These are phyloP conservation scores for Etia nguti DNA, from an alignment of 2,113 vertebrate genomes.

Conservation along the genomic window DNA sequence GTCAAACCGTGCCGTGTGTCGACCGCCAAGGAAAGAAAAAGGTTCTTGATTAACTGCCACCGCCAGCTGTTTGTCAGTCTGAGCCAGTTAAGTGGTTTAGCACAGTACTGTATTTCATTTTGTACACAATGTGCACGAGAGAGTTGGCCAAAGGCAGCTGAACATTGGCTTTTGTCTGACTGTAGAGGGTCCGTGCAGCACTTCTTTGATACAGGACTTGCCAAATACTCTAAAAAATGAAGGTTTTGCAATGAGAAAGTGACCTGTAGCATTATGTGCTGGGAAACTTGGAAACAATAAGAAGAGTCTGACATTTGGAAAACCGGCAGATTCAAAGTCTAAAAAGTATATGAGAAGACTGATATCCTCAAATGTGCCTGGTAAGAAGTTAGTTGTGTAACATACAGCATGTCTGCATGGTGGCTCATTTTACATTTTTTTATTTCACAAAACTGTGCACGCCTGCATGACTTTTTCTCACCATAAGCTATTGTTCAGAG, in stretches of 20 bases:
- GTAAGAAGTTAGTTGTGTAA: not conserved
- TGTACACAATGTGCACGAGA: conserved; percentile 4
- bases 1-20: conserved; percentile 34
- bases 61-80: conserved; percentile 66
- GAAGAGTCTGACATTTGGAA: not conserved
- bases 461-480: not conserved
- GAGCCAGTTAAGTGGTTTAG: conserved; percentile 49
- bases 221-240: not conserved
- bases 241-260: not conserved
- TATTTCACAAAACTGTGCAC: not conserved
- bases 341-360: not conserved
- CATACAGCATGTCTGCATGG: not conserved
- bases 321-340: not conserved
- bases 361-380: not conserved
- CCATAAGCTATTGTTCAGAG: not conserved
- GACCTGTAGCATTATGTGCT: not conserved
- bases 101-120: not conserved
- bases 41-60: conserved; percentile 62
- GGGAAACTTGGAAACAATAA: not conserved
- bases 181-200: not conserved
- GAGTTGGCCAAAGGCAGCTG: not conserved
- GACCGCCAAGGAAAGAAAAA: conserved; percentile 41
- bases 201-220: not conserved
- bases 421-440: not conserved
- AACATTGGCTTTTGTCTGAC: conserved; percentile 8